Evolutionary conservation across 1,140 invertebrate genomes (phyloP).

Genomic region (Atta texana): DNA sequence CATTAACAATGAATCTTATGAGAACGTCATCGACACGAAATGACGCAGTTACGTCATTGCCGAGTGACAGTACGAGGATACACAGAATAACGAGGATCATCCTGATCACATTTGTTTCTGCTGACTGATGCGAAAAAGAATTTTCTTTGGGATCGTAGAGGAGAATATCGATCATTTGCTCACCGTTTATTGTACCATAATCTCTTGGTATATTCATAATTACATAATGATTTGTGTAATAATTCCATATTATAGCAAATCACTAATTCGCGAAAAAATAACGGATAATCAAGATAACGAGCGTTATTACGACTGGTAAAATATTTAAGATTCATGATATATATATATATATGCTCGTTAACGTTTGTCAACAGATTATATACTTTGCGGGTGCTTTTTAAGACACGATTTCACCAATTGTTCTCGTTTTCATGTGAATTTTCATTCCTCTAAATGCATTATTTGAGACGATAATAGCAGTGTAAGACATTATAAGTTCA

Average conservation of each 20-base stretch:
- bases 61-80: background rate
- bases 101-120: background rate
- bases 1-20: conserved; percentile 66
- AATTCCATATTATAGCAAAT: background rate
- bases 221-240: conserved; percentile 20
- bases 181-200: background rate
- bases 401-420: conserved; percentile 2
- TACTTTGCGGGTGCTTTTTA: background rate
- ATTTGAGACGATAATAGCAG: conserved; percentile 19
- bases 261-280: background rate
- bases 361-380: conserved; percentile 25
- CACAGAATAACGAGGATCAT: background rate
- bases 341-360: background rate
- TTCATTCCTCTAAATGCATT: background rate
- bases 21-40: conserved; percentile 31
- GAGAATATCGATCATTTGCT: conserved; percentile 11
- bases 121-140: background rate
- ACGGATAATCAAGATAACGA: conserved; percentile 12
- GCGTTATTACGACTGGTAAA: background rate
- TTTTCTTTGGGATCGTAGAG: background rate
- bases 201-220: background rate
- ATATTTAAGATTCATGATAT: background rate
- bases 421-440: conserved; percentile 26
- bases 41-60: background rate
- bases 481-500: background rate